Base-by-base conservation (phyloP, 2,888 invertebrate genomes). In the Xylota segnis region DNA sequence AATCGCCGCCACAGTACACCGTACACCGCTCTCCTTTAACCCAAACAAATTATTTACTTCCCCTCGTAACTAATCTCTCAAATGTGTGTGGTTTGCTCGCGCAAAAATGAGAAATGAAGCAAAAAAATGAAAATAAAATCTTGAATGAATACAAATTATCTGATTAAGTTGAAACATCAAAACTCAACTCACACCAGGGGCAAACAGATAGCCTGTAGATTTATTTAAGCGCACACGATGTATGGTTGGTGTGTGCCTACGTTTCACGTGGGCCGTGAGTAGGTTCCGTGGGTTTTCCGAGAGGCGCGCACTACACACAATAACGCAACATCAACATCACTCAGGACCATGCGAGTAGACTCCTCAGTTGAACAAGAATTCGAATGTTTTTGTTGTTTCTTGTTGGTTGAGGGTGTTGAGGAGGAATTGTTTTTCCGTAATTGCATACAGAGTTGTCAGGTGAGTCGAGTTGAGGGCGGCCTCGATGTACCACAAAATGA, bases 141-240 rank as follows among this genome's bases (percentile, higher is more conserved):
- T 50, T 79, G 52, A 81, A 71, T 81, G 84, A 81, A 84, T 84
- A 84, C 84, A 84, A 81, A 84, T 81, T 79, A 63, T 84, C 63
- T 58, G 58, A 84, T 84, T 84, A 81, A 58, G 43, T 74, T 52
- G 23, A 23, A 83, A 56, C 74, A 74, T 81, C 43, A 54, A 66
- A 65, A 79, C 32, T 75, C 40, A 70, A 70, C 63, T 79, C 45
- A 47, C 68, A 50, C 52, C 52, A 40, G 54, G 43, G n/a, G 40
- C 59, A 78, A 72, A 66, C 40, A 61, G 47, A 66, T 54, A 47
- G 70, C 45, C 10, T 12, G 37, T 37, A 37, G 45, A 59, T 37
- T 59, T 77, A 63, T n/a, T n/a, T 56, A 65, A 27, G 23, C 54
- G 27, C 37, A 52, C 47, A 50, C 50, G 50, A 23, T 34, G 54